phyloP scores from a whole-genome alignment of 2,888 invertebrate species.

The Macrophya alboannulata region DNA sequence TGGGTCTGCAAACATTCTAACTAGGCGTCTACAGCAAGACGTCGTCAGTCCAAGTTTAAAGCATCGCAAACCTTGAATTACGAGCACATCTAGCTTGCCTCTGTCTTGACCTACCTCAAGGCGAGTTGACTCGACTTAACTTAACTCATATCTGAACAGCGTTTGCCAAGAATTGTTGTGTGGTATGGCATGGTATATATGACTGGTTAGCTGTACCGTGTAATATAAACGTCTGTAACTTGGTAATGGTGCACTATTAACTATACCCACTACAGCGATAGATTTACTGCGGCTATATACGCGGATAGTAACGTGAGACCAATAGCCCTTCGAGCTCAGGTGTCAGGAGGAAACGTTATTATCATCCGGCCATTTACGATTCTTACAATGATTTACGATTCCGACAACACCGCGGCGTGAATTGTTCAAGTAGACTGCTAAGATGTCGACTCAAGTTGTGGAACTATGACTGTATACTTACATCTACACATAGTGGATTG shows the following conservation, averaged over 20 bases:
- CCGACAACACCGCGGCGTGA: background rate
- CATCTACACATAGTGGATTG: background rate
- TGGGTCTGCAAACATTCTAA: background rate
- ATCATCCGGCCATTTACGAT: conserved; percentile 6
- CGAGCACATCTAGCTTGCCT: conserved; percentile 28
- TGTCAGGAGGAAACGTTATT: conserved; percentile 15
- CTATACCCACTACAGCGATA: conserved; percentile 2
- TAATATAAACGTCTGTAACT: conserved; percentile 6
- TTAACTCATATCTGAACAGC: conserved; percentile 17
- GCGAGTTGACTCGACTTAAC: background rate
- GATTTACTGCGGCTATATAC: conserved; percentile 21
- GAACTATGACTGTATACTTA: conserved; percentile 11
- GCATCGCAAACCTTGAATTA: conserved; percentile 24
- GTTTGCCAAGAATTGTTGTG: conserved; percentile 23
- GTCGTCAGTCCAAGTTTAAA: background rate
- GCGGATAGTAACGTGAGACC: background rate
- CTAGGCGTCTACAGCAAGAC: background rate
- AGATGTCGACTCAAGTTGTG: background rate
- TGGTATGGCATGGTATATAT: background rate
- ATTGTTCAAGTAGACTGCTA: background rate
- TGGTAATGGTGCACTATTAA: conserved; percentile 12
- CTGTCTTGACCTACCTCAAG: conserved; percentile 2
- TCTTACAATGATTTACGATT: background rate
- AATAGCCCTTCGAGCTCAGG: conserved; percentile 19
- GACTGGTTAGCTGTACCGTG: background rate